Percentiles rank a stretch among this genome's conserved stretches.
Conservation (phyloP, 1,140 invertebrate genomes). For the Anagrus nilaparvatae region DNA sequence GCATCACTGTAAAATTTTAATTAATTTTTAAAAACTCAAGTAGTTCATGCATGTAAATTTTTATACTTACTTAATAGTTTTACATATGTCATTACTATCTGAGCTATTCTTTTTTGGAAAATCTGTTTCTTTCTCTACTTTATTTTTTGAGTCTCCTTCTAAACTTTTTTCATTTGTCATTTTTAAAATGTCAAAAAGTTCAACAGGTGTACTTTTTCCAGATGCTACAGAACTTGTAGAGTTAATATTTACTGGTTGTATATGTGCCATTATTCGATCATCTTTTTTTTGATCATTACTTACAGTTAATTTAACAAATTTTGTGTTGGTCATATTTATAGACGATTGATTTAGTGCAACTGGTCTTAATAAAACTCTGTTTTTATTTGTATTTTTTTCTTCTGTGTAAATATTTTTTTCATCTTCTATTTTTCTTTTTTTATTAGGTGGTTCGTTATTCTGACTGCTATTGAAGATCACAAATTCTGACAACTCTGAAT, state of each 20-base stretch:
- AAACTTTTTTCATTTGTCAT: conserved; percentile 4
- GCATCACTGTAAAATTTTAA: conserved; percentile 10
- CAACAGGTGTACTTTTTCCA: conserved; percentile 7
- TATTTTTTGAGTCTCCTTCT: conserved; percentile 5
- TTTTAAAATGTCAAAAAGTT: conserved; percentile 7
- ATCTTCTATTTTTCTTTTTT: conserved; percentile 9
- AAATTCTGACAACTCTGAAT: too few species aligned
- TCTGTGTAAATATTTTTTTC: conserved; percentile 12
- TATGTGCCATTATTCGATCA: conserved; percentile 15
- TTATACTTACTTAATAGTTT: conserved; percentile 9
- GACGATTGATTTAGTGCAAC: conserved; percentile 10
- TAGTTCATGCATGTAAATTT: not conserved
- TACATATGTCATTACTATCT: conserved; percentile 1
- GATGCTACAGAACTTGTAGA: conserved; percentile 5
- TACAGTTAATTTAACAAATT: conserved; percentile 12
- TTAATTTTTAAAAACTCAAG: not conserved
- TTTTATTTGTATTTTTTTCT: conserved; percentile 9
- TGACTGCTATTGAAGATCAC: too few species aligned
- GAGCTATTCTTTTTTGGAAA: conserved; percentile 9
- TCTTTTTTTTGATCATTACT: conserved; percentile 11
- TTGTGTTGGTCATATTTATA: conserved; percentile 9
- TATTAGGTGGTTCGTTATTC: conserved; percentile 3
- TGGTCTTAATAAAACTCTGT: conserved; percentile 10
- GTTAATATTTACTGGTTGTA: conserved; percentile 12
- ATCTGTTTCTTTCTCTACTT: not conserved